phyloP scores from a whole-genome alignment of 2,888 invertebrate species.

The Hydrotaea diabolus region DNA sequence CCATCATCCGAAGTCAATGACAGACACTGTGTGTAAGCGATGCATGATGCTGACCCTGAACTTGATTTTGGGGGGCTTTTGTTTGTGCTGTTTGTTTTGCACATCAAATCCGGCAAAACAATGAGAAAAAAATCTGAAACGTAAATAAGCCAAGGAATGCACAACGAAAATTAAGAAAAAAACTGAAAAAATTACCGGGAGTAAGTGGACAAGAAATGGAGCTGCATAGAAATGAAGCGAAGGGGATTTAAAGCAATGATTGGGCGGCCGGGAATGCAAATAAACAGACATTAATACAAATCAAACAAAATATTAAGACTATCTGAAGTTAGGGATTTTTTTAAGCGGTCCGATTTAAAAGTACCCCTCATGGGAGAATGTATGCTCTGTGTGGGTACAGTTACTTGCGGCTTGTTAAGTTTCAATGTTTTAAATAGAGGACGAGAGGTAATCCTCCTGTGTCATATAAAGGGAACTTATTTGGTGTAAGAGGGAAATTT shows the following conservation, averaged over 20 bases:
- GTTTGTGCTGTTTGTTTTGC: slow-evolving; percentile 47
- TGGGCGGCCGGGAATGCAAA: slow-evolving; percentile 59
- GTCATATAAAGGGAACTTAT: too few relatives aligned
- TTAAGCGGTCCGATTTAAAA: too few relatives aligned
- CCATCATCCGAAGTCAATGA: background rate
- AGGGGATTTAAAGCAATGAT: background rate
- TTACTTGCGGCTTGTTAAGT: too few relatives aligned
- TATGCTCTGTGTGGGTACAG: too few relatives aligned
- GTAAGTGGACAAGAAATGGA: background rate
- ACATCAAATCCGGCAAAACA: slow-evolving; percentile 22
- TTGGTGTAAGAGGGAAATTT: too few relatives aligned
- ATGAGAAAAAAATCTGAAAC: background rate
- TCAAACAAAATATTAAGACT: background rate
- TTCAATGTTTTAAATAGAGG: too few relatives aligned
- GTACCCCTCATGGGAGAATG: too few relatives aligned
- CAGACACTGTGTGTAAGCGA: slow-evolving; percentile 42
- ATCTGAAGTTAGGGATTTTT: too few relatives aligned
- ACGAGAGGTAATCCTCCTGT: too few relatives aligned
- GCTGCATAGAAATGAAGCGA: background rate
- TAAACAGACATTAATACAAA: slow-evolving; percentile 30
- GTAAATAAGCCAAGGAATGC: slow-evolving; percentile 35
- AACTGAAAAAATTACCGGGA: background rate
- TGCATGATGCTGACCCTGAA: slow-evolving; percentile 48
- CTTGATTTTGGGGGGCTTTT: slow-evolving; percentile 45
- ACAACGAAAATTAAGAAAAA: background rate